Conservation (phyloP, 2,113 vertebrate species). For the Falco punctatus region DNA sequence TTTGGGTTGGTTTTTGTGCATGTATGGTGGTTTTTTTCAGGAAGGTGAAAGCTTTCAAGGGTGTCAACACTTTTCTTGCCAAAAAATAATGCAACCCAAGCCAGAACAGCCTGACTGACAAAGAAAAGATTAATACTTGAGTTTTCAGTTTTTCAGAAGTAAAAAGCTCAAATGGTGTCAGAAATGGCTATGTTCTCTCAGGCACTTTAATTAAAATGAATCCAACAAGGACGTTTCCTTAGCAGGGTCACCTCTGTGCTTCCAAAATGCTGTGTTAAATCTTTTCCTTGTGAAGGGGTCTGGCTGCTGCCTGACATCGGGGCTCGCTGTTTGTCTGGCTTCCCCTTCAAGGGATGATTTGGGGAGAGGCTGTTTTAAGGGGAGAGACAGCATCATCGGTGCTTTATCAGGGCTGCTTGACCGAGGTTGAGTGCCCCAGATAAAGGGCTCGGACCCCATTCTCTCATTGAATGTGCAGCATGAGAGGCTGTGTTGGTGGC, state of each 20-base stretch:
- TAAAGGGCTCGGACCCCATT: not conserved
- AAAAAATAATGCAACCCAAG: not conserved
- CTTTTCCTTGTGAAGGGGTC: fast-evolving
- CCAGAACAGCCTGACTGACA: not conserved
- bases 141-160: not conserved
- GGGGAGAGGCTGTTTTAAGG: not conserved
- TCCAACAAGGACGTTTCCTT: not conserved
- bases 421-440: too few relatives aligned
- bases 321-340: not conserved
- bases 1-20: not conserved
- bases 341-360: not conserved
- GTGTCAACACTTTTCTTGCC: not conserved
- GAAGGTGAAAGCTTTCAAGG: conserved; percentile 7
- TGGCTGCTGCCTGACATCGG: not conserved
- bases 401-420: not conserved
- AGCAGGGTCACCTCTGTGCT: not conserved
- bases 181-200: not conserved
- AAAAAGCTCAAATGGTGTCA: not conserved
- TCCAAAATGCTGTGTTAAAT: not conserved
- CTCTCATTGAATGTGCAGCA: fast-evolving
- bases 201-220: not conserved
- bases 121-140: not conserved
- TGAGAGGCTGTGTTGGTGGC: not conserved
- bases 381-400: fast-evolving
- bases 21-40: not conserved